Evolutionary conservation across 30 jellyfish, hydroid and myxozoan species (phyloP).

Genomic region (Turritopsis rubra): DNA sequence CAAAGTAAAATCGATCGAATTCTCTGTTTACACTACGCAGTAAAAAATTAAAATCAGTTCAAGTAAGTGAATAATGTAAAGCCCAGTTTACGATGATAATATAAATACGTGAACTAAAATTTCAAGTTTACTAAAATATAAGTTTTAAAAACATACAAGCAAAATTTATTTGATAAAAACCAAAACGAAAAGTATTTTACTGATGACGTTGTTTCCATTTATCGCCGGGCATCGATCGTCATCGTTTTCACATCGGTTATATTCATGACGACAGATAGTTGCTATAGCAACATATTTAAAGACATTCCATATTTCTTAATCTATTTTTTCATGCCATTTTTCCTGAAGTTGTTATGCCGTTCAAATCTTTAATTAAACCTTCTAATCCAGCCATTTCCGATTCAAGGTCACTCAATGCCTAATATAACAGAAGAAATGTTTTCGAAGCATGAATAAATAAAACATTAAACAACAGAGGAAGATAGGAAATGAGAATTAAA

Average conservation of each 20-base stretch:
- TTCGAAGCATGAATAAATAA: not conserved
- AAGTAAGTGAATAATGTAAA: too few relatives aligned
- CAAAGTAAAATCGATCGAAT: too few relatives aligned
- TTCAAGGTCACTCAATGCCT: slow-evolving; percentile 90
- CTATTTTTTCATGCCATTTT: slow-evolving; percentile 5
- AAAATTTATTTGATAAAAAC: not conserved
- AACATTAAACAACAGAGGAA: not conserved
- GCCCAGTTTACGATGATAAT: too few relatives aligned
- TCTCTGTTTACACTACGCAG: too few relatives aligned
- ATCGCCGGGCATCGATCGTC: not conserved
- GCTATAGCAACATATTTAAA: not conserved
- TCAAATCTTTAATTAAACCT: slow-evolving; percentile 81
- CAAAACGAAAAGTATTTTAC: not conserved
- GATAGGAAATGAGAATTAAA: not conserved
- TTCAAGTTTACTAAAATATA: not conserved
- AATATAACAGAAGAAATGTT: not conserved
- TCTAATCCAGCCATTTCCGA: slow-evolving; percentile 96
- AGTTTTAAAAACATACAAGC: not conserved
- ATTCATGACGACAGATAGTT: not conserved
- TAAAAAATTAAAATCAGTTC: too few relatives aligned
- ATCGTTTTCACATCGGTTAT: not conserved
- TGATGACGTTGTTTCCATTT: not conserved
- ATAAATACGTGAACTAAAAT: not conserved
- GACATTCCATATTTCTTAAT: not conserved
- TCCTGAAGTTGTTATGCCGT: slow-evolving; percentile 65